A percentile compares a stretch with the other conserved stretches of the same genome.
Evolutionary conservation across 2,888 invertebrate genomes (phyloP).

Genomic region (Rhagium mordax): DNA sequence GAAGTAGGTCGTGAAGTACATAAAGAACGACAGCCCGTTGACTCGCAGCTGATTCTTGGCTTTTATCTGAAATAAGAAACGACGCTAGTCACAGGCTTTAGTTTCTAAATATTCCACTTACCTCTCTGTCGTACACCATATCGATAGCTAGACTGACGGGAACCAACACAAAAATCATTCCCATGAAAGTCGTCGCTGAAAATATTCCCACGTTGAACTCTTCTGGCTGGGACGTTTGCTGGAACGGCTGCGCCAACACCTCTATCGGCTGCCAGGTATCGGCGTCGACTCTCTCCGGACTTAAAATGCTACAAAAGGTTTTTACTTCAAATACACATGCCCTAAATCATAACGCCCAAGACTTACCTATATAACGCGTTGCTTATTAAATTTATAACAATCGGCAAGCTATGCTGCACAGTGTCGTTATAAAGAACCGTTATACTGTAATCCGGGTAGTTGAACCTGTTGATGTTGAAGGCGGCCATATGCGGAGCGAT

Average conservation of each 20-base stretch:
- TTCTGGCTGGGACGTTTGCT: slow-evolving; percentile 82
- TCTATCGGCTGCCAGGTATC: slow-evolving; percentile 74
- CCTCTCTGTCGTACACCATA: slow-evolving; percentile 89
- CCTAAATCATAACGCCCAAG: background rate
- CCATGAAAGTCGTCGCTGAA: slow-evolving; percentile 83
- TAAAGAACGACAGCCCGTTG: slow-evolving; percentile 82
- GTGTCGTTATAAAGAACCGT: slow-evolving; percentile 85
- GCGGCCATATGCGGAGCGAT: slow-evolving; percentile 80
- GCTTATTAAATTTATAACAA: slow-evolving; percentile 80
- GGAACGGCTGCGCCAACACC: slow-evolving; percentile 80
- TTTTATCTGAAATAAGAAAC: slow-evolving; percentile 76
- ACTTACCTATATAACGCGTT: slow-evolving; percentile 80
- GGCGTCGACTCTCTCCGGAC: slow-evolving; percentile 17
- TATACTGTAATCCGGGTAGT: slow-evolving; percentile 73
- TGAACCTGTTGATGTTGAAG: slow-evolving; percentile 75
- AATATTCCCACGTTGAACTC: slow-evolving; percentile 82
- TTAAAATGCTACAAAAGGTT: slow-evolving; percentile 44
- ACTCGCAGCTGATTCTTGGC: slow-evolving; percentile 87
- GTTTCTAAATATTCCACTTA: slow-evolving; percentile 63
- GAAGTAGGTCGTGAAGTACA: slow-evolving; percentile 85
- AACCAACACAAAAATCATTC: slow-evolving; percentile 85
- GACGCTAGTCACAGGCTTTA: background rate
- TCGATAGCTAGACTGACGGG: slow-evolving; percentile 85
- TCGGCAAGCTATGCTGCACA: slow-evolving; percentile 84
- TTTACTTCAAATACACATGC: too few relatives aligned